Percentiles rank a stretch among this genome's conserved stretches.
Evolutionary conservation across 2,797 vertebrate genomes (phyloP).

Genomic region (Mus caroli): DNA sequence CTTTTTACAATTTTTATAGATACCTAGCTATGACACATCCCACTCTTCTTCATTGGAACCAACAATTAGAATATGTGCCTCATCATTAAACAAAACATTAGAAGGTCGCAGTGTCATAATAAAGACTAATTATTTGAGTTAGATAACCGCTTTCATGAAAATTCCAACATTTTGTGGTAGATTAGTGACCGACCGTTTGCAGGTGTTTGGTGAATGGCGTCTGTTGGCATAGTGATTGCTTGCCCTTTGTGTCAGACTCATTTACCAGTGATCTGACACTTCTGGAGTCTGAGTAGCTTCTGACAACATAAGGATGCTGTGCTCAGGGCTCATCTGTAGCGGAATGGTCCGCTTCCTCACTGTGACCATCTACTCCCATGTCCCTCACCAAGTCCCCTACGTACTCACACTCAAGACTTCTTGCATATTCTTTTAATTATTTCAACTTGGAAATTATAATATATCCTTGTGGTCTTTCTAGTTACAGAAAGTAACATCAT

Average conservation of each 20-base stretch:
- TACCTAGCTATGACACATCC: neutral
- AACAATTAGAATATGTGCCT: neutral
- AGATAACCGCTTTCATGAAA: neutral
- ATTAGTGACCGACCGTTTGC: neutral
- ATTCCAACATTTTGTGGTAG: neutral
- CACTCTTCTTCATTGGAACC: neutral
- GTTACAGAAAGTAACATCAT: neutral
- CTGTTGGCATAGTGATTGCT: neutral
- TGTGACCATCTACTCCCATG: neutral
- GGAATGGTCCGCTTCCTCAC: neutral
- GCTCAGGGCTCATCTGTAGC: neutral
- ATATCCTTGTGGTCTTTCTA: neutral
- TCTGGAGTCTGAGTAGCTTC: neutral
- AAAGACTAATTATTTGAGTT: neutral
- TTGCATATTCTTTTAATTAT: neutral
- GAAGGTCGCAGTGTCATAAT: neutral
- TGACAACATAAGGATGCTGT: neutral
- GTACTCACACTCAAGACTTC: neutral
- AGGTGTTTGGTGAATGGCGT: neutral
- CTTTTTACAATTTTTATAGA: neutral
- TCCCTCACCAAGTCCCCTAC: neutral
- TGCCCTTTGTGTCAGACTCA: neutral
- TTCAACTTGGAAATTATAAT: neutral
- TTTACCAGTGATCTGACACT: neutral
- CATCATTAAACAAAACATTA: neutral